Base-by-base conservation (phyloP, 2,888 invertebrate species). In the Blera fallax region DNA sequence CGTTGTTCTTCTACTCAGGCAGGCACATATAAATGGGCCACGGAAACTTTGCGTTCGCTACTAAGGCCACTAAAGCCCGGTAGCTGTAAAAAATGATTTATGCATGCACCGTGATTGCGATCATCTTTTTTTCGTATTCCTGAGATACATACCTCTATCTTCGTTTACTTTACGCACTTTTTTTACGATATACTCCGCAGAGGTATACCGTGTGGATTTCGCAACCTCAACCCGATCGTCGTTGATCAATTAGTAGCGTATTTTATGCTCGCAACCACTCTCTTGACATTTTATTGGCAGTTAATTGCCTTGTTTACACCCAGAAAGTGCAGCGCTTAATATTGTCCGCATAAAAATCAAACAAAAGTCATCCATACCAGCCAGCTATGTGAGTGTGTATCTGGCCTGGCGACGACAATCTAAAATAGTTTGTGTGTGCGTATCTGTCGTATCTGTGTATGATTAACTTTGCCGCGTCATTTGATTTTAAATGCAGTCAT, bases 271-370 rank as follows among this genome's bases (percentile, higher is more conserved):
- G 45, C 32, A 65, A 45, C 40, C 50, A 34, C 58, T 70, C 80
- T 70, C 74, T 74, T 84, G 84, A 84, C 84, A 70, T 84, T 70
- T 84, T 80, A 80, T 84, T 80, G 80, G 64, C 84, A 74, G 84
- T 80, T 84, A 84, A 84, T 84, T 84, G 80, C 65, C 80, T 80
- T 84, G 80, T 84, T 84, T 84, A 84, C 84, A 84, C 84, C 65
- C 84, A 74, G 74, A 69, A 64, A 70, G 80, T 70, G 80, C 79
- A 74, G 43, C 74, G 48, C 79, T 80, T 70, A 70, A 69, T 76
- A 80, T 65, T 45, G 50, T 40, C 69, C 56, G 76, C 84, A 27
- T 32, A 65, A 40, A 52, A 62, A 37, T 62, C 37, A 60, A 83
- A 78, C 48, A 77, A 40, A 78, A 65, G 54, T 40, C 54, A 45